These are phyloP conservation scores for Eleutherodactylus coqui DNA, from an alignment of 2,797 vertebrate species.

Conservation along the genomic window DNA sequence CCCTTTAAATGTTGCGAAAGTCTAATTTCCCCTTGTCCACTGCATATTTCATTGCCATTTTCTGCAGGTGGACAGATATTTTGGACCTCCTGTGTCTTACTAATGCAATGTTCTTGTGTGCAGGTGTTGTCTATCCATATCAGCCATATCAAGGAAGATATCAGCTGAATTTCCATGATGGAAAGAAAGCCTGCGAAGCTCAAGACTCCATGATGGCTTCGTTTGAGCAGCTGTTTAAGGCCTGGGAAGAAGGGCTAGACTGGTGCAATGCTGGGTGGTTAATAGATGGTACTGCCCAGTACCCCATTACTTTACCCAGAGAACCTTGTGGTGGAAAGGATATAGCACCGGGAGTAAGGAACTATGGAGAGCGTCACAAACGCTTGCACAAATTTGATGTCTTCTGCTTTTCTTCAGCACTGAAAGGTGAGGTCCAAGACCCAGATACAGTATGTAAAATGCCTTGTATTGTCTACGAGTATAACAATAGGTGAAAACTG, in stretches of 20 bases:
- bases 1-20: not conserved
- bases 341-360: slow-evolving; percentile 85
- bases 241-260: slow-evolving; percentile 90
- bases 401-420: slow-evolving; percentile 85
- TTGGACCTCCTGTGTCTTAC: not conserved
- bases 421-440: slow-evolving; percentile 76
- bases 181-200: slow-evolving; percentile 78
- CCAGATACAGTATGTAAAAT: not conserved
- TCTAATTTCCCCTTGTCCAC: not conserved
- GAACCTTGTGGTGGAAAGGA: slow-evolving; percentile 81
- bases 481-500: too few relatives aligned
- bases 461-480: not conserved
- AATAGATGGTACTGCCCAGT: slow-evolving; percentile 88
- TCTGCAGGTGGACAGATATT: not conserved
- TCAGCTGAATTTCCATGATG: slow-evolving; percentile 81
- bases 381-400: slow-evolving; percentile 82
- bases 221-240: slow-evolving; percentile 88
- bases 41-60: too few relatives aligned
- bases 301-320: slow-evolving; percentile 84
- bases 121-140: slow-evolving; percentile 91
- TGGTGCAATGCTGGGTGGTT: slow-evolving; percentile 94
- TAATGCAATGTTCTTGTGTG: not conserved
- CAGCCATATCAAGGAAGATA: slow-evolving; percentile 84
- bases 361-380: slow-evolving; percentile 83
- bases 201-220: slow-evolving; percentile 85